phyloP scores from a whole-genome alignment of 2,113 vertebrate genomes.

The Callipepla californica region DNA sequence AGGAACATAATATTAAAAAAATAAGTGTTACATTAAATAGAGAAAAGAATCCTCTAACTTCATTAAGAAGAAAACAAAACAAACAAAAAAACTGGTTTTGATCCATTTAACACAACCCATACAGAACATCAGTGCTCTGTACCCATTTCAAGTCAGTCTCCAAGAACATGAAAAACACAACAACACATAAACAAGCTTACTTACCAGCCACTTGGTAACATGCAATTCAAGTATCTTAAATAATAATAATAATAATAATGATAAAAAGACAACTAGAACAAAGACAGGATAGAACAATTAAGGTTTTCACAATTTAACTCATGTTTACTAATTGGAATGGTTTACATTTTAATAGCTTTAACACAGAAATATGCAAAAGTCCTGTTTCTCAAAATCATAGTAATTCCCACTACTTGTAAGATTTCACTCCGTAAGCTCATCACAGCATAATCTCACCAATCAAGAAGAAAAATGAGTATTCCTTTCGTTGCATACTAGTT shows the following conservation, averaged over 20 bases:
- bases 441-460: not conserved
- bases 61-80: not conserved
- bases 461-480: not conserved
- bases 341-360: not conserved
- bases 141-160: not conserved
- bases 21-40: not conserved
- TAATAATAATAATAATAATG: not conserved
- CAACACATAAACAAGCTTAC: not conserved
- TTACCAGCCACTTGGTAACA: not conserved
- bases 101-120: not conserved
- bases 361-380: not conserved
- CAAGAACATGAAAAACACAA: not conserved
- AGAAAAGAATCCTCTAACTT: not conserved
- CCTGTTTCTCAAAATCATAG: not conserved
- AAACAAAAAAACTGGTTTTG: not conserved
- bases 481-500: not conserved
- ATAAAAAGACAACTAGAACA: not conserved
- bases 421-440: not conserved
- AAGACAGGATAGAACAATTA: not conserved
- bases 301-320: not conserved
- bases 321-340: not conserved
- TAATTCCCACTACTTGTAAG: not conserved
- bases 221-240: not conserved
- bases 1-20: not conserved
- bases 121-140: not conserved